Evolutionary conservation across 2,113 vertebrate genomes (phyloP), one percentile per base, ranked within the genome.

Genomic region (Fulica atra): DNA sequence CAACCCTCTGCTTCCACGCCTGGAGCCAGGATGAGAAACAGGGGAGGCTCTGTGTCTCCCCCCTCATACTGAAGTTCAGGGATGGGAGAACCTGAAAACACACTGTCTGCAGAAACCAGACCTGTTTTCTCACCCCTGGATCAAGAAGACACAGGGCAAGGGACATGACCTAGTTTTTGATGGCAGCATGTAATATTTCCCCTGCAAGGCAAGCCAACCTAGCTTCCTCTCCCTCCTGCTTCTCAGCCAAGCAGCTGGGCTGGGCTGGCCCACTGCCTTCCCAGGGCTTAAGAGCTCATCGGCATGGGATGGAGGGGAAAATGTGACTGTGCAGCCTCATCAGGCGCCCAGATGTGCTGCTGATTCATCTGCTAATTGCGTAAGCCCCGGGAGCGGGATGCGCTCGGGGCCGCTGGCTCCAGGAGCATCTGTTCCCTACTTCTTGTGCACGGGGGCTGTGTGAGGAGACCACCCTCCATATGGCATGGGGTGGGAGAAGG

Each of bases 261-360:
- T 2, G 24, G 80, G 40, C 68, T 93, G 91, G 74, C 77, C 48
- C 1, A 1, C 15, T 17, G 94, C 94, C 71, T 95, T 90, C 50
- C 82, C 0, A 8, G 92, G 64, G 46, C 65, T 90, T 42, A 10
- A 12, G 65, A 71, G 72, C 74, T 84, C 80, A 7, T 56, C 2
- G 3, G 48, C 56, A 48, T 35, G 64, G 54, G 94, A 81, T 33
- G 56, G 63, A 95, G 40, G 57, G 91, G 92, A 91, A 88, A 95
- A 89, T 66, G 59, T 96, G 91, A 87, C 63, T 13, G 50, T 70
- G 85, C 88, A 60, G 78, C 81, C 88, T 79, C 87, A 4, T 19
- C 53, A 25, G 86, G 84, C 2, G 26, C 85, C 95, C 96, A 94
- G 94, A 96, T 94, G 97, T 88, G 92, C 94, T 88, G 92, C 94